A percentile compares a stretch with the other conserved stretches of the same genome.
Evolutionary conservation across 2,797 vertebrate species (phyloP).

Genomic region (Chloroceryle inda): DNA sequence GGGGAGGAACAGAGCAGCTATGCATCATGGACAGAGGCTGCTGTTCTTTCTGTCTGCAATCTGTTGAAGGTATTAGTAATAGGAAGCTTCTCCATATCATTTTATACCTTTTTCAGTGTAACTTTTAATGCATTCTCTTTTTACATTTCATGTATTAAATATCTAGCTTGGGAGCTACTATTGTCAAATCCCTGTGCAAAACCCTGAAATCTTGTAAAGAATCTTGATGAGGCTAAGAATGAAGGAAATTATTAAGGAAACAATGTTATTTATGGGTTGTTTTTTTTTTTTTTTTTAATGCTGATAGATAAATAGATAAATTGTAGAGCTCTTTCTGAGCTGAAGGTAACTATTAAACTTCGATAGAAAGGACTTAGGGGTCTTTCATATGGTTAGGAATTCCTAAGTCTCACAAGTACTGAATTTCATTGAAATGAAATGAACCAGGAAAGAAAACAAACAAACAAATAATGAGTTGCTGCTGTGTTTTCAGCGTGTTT

Average conservation of each 20-base stretch:
- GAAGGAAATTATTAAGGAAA: background rate
- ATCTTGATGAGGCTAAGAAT: background rate
- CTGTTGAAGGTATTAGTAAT: background rate
- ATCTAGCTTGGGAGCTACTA: background rate
- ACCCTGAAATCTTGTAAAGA: background rate
- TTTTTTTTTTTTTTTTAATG: background rate
- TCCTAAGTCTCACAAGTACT: background rate
- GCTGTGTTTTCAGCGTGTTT: background rate
- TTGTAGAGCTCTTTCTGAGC: background rate
- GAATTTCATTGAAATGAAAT: background rate
- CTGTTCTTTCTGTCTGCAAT: background rate
- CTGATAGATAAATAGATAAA: background rate
- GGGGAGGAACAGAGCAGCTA: constrained; percentile 24
- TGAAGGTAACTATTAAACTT: background rate
- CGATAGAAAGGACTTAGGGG: background rate
- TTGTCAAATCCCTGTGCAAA: background rate
- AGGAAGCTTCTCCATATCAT: background rate
- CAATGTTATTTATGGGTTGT: too few species aligned
- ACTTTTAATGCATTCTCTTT: background rate
- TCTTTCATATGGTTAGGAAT: background rate
- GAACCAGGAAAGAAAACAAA: background rate
- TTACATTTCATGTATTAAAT: background rate
- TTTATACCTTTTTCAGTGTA: background rate
- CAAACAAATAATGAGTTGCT: rapidly evolving
- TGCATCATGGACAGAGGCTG: background rate